Evolutionary conservation across 2,888 invertebrate species (phyloP).

Genomic region (Cheilosia urbana): DNA sequence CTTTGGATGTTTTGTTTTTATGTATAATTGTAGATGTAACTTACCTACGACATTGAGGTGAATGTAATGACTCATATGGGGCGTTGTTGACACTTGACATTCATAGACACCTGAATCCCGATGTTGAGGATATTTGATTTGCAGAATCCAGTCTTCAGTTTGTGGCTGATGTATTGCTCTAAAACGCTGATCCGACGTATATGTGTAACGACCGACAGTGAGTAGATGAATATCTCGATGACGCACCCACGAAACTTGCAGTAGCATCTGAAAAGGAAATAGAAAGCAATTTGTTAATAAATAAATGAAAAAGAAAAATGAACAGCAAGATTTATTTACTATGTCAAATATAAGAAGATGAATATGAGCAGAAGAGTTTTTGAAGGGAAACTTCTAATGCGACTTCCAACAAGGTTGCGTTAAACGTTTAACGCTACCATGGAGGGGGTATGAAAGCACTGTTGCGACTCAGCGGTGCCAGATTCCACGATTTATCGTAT

Average conservation of each 20-base stretch:
- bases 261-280: slow-evolving; percentile 84
- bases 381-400: no score
- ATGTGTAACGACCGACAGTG: slow-evolving; percentile 95
- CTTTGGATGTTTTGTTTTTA: neutral
- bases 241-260: slow-evolving; percentile 96
- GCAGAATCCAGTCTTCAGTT: slow-evolving; percentile 95
- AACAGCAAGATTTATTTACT: neutral
- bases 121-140: slow-evolving; percentile 96
- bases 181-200: slow-evolving; percentile 96
- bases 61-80: slow-evolving; percentile 96
- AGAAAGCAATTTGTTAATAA: neutral
- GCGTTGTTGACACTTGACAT: slow-evolving; percentile 97
- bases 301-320: no score
- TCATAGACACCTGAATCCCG: slow-evolving; percentile 94
- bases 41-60: slow-evolving; percentile 95
- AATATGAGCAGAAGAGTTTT: no score
- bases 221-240: slow-evolving; percentile 95
- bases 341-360: no score
- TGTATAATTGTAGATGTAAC: slow-evolving; percentile 81
- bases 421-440: no score
- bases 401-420: no score
- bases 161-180: slow-evolving; percentile 93
- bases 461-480: no score
- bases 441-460: no score
- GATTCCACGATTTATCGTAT: no score